A percentile compares a stretch with the other conserved stretches of the same genome.
Conservation (phyloP, 2,797 vertebrate species). For the Bradypus variegatus region DNA sequence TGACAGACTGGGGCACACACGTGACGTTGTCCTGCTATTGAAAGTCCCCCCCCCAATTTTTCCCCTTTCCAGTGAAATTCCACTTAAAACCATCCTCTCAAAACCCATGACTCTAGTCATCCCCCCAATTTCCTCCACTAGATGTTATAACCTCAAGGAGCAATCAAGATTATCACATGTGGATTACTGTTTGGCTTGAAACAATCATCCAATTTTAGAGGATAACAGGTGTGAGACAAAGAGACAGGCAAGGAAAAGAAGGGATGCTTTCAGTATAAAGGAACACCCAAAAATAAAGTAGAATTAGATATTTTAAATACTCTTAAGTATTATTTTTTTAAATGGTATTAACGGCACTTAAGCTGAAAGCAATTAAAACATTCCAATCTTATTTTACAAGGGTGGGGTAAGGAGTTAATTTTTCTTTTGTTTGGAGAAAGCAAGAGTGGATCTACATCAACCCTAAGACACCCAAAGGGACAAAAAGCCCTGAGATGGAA, state of each 20-base stretch:
- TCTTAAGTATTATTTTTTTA: slow-evolving; percentile 69
- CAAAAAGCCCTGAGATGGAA: slow-evolving; percentile 76
- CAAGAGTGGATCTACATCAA: slow-evolving; percentile 57
- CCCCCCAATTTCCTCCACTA: neutral
- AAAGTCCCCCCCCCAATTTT: neutral
- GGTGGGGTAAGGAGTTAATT: neutral
- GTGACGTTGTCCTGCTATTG: neutral
- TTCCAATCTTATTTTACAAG: slow-evolving; percentile 58
- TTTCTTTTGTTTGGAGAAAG: slow-evolving; percentile 51
- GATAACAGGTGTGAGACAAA: neutral
- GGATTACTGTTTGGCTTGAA: slow-evolving; percentile 40
- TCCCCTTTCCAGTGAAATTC: slow-evolving; percentile 1
- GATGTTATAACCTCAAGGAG: neutral
- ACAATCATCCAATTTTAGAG: slow-evolving; percentile 34
- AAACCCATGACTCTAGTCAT: neutral
- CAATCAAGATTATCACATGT: neutral
- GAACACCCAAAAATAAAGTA: slow-evolving; percentile 47
- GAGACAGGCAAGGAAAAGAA: slow-evolving; percentile 40
- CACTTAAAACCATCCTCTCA: neutral
- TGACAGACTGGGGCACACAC: neutral
- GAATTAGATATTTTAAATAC: slow-evolving; percentile 59
- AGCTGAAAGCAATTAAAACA: slow-evolving; percentile 76
- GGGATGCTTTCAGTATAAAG: slow-evolving; percentile 23
- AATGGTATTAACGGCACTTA: slow-evolving; percentile 80
- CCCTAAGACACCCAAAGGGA: slow-evolving; percentile 67